Evolutionary conservation across 2,113 vertebrate species (phyloP).

Genomic region (Trochalopteron elliotii): DNA sequence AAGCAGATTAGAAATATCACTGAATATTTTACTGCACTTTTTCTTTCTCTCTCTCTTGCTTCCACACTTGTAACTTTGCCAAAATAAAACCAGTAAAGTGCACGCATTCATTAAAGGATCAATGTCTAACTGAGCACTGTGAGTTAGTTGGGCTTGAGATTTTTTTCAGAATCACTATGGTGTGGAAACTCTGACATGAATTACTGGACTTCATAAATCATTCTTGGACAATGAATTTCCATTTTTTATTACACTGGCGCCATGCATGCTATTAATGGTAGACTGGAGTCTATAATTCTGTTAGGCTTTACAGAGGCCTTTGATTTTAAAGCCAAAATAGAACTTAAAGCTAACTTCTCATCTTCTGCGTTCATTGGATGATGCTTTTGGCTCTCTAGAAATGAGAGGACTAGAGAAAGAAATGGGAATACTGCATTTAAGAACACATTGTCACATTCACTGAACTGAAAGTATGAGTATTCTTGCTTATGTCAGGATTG

Average conservation of each 20-base stretch:
- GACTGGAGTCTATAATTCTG: slow-evolving; percentile 6
- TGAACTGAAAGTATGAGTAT: background rate
- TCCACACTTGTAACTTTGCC: slow-evolving; percentile 18
- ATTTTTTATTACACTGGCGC: slow-evolving; percentile 44
- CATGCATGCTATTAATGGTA: slow-evolving; percentile 27
- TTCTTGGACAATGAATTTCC: slow-evolving; percentile 4
- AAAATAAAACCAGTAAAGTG: slow-evolving; percentile 41
- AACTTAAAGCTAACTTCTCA: background rate
- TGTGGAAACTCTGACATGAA: slow-evolving; percentile 31
- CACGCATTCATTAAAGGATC: slow-evolving; percentile 28
- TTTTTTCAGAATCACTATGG: background rate
- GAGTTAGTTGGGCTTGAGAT: background rate
- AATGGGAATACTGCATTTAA: background rate
- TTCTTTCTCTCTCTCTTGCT: background rate
- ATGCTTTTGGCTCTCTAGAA: background rate
- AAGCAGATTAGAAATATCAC: background rate
- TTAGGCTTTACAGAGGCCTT: slow-evolving; percentile 31
- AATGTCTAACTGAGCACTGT: slow-evolving; percentile 11
- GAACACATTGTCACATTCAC: background rate
- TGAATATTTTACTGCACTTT: slow-evolving; percentile 1
- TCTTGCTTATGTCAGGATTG: background rate
- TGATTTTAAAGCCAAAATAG: slow-evolving; percentile 13
- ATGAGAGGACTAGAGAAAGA: background rate
- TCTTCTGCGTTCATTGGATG: background rate
- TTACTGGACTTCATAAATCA: slow-evolving; percentile 23